Base-by-base conservation (phyloP, 1,140 invertebrate genomes). In the Arion vulgaris region DNA sequence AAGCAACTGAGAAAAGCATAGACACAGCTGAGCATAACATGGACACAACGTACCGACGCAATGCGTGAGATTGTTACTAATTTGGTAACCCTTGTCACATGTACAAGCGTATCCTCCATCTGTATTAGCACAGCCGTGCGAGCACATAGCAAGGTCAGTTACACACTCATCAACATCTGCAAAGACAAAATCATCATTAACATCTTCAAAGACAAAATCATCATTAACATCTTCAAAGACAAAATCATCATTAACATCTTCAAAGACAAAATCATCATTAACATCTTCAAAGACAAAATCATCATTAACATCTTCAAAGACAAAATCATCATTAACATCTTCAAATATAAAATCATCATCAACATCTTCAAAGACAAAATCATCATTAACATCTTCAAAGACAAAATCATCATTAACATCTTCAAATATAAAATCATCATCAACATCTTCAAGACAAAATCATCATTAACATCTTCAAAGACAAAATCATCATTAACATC, bases 81-180 rank as follows among this genome's bases (percentile, higher is more conserved):
- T n/a, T 17, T 66, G 19, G n/a, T 66, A 66, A 5, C 28, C 62
- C 19, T 74, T 69, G 15, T 82, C 68, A 86, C 91, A 91, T 17
- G 69, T 69, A 84, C 91, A 91, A 26, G 81, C 74, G 80, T 85
- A 90, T 0, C 85, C 79, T 5, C 89, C 89, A 26, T 11, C 53
- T 9, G 82, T 80, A 77, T 91, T 91, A n/a, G 85, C 81, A 85
- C 90, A 91, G 4, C 51, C 68, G 32, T 90, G 85, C 49, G 84
- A 57, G 84, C 90, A 91, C 0, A 53, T 69, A 77, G 79, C 49
- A 85, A 83, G 23, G 69, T 81, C 17, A 73, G 68, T 11, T 28
- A 28, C 28, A 84, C 90, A 91, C 82, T 91, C 90, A 80, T 91
- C 84, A 17, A 86, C 73, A 83, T 91, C 90, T 89, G 85, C 93